Base-by-base conservation (phyloP, 53 echinoderm and acorn worm species). In the Holothuria scabra region DNA sequence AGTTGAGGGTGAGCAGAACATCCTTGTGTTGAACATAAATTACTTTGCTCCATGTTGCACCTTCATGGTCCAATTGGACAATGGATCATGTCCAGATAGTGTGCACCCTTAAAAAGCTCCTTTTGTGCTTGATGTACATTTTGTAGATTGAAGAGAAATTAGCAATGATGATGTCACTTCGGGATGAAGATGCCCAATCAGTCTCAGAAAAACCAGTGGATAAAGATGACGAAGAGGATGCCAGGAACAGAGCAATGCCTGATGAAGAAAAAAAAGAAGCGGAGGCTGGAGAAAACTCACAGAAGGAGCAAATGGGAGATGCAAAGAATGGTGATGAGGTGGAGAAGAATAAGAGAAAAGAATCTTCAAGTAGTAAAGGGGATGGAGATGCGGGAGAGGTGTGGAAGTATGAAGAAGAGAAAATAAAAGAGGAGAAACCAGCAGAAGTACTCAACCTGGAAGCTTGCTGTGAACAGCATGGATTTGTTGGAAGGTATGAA, bases 401-500 rank as follows among this genome's bases (percentile, higher is more conserved):
- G 20, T 87, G 87, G 84, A 76, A 91, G 79, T 87, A 84, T 24
- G 78, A 87, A 38, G 88, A 86, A 49, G 74, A 89, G 49, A 82
- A 86, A 52, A 80, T 83, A 20, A 83, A 59, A 74, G 82, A 86
- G 33, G 93, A 96, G 26, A 87, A 91, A 28, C 91, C 89, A 18
- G 86, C 88, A 79, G 95, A 93, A 65, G 84, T 93, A 1, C 23
- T 85, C 64, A 37, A 90, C 24, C 85, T 97, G 48, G 88, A 97
- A 79, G 89, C 82, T 23, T 78, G 75, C 41, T 92, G 92, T 24
- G 94, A 97, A 78, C 92, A 97, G 72, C 90, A 97, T 87, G 92
- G 97, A 13, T 97, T 97, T 89, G 94, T 94, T 25, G 97, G 97
- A 23, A 94, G 97, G 97, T 97, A 70, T 80, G 84, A 26, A 41